Base-by-base conservation (phyloP, 2,113 vertebrate genomes). In the Oryzias woworae region DNA sequence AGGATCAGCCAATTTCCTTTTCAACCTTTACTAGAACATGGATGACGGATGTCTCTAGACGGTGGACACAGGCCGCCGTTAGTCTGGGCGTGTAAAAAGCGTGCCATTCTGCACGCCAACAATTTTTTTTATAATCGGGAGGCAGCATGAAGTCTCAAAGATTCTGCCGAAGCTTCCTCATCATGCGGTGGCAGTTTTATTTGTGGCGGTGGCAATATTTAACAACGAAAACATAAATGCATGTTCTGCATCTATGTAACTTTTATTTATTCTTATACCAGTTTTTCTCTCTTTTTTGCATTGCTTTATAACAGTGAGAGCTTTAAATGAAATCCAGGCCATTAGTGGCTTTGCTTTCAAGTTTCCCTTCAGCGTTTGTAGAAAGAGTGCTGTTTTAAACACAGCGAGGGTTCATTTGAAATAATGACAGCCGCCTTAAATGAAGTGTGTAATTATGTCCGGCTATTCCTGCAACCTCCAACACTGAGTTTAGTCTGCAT, bases 391-490 rank as follows among this genome's bases (percentile, higher is more conserved):
- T 69, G 64, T 68, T 23, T 50, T 69, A 62, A 73, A 67, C 58
- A 58, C 31, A 44, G 47, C 72, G 56, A 22, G 51, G 57, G 51
- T 47, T 56, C 14, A 53, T 80, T 73, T 65, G 43, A 73, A 59
- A 61, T 52, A 47, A 71, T 69, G 53, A 71, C 63, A 77, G 36
- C 24, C n/a, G 18, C 46, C 66, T 65, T 52, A 71, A 78, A 78
- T 62, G 43, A 52, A 53, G 56, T 72, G 48, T n/a, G 13, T 46
- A 72, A 68, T 80, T 62, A 78, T 55, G 55, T 60, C 44, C 69
- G 69, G 57, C 6, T 59, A 28, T 66, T 70, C 24, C 26, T 61
- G 36, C 14, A 50, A 62, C 36, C 46, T 14, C 22, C 31, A 46
- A 45, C 46, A 48, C 8, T 15, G 18, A 53, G 44, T 70, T 61